Conservation (phyloP, 2,797 vertebrate genomes). For the Paratrypauchen microcephalus region DNA sequence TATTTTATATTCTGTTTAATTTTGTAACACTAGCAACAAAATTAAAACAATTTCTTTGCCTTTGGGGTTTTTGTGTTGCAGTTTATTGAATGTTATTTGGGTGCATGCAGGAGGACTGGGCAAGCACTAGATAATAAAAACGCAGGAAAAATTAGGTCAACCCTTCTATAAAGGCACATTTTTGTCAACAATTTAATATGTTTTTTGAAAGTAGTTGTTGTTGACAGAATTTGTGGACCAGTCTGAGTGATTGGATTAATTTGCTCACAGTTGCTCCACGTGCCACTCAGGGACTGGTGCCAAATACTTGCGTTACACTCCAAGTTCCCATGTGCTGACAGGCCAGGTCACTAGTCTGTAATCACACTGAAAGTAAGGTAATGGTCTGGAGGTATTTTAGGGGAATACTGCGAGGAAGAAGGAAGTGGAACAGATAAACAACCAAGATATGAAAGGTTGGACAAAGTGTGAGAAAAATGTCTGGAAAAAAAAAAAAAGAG, state of each 20-base stretch:
- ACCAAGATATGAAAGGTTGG: not conserved
- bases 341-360: not conserved
- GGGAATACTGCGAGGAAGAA: not conserved
- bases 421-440: not conserved
- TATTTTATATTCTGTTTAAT: not conserved
- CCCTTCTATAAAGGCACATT: conserved; percentile 9
- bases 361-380: conserved; percentile 6
- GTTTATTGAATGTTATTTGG: conserved; percentile 3
- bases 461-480: not conserved
- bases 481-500: conserved; percentile 28
- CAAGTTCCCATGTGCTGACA: conserved; percentile 8
- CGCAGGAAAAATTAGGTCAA: conserved; percentile 18
- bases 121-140: not conserved
- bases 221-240: conserved; percentile 12
- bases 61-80: not conserved
- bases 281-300: conserved; percentile 40
- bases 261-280: conserved; percentile 39
- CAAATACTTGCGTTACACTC: conserved; percentile 40
- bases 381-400: not conserved
- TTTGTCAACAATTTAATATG: conserved; percentile 15
- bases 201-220: conserved; percentile 1
- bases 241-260: conserved; percentile 41
- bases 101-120: not conserved
- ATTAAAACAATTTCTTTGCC: not conserved
- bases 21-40: not conserved